Evolutionary conservation across 2,888 invertebrate species (phyloP), one percentile per base, ranked within the genome.

Genomic region (Stictocephala bisonia): DNA sequence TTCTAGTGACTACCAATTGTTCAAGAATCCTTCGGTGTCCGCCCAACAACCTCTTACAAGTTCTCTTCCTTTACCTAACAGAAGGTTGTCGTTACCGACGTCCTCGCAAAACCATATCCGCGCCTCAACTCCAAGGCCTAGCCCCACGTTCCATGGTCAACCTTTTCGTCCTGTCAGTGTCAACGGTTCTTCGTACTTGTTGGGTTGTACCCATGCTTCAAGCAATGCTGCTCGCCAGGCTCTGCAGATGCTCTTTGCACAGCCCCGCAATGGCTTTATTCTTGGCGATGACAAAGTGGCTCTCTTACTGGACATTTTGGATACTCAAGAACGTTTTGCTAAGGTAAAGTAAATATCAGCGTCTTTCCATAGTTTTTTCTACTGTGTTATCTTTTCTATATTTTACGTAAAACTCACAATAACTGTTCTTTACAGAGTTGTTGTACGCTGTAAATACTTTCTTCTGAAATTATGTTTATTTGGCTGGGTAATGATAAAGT

Each of bases 251-350:
- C 85, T 91, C 60, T 85, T 91, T 73, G 86, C 88, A 79, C 90
- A 91, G 83, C 90, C 91, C 13, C 86, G 92, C 74, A 91, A 92
- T 82, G 92, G 91, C 22, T 91, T 91, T 84, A 90, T 90, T 80
- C 90, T 91, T 82, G 88, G 91, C 85, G 92, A 92, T 82, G 92
- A 92, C 85, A 91, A 92, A 83, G 88, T 93, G 82, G 88, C 91
- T 50, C 87, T 93, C 60, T 92, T 93, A 85, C 90, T 93, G 83
- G 93, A 93, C 82, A 93, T 93, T 80, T 87, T 93, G 83, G 93
- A 93, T 83, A 91, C 93, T 70, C 93, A 93, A 86, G 92, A 93
- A 83, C 87, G 90, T 82, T 91, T 93, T 82, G 92, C 92, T 82
- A 91, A 93, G 93, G 93, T 93, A 85, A 58, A 13, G 41, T 58